Base-by-base conservation (phyloP, 2,888 invertebrate genomes). In the Camptogramma bilineatum region DNA sequence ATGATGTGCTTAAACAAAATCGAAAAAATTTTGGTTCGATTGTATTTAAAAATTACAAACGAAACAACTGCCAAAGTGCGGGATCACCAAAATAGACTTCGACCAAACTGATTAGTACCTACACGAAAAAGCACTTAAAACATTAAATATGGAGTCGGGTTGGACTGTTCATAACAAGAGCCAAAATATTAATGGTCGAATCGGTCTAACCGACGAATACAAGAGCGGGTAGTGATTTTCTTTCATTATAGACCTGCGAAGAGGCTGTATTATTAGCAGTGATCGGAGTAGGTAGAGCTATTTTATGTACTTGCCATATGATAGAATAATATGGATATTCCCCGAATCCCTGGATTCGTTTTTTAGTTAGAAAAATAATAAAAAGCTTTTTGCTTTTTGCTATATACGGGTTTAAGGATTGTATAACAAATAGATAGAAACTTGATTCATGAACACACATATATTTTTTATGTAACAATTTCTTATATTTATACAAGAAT, bases 41-140 rank as follows among this genome's bases (percentile, higher is more conserved):
- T 13, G 34, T 13, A 39, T 39, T 39, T 3, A 13, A 13, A 4
- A 10, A 39, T 13, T 44, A 31, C 39, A 42, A 61, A 50, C 31
- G 21, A 48, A 54, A 53, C 28, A 47, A 56, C 42, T 52, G 55
- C 21, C 55, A 24, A 51, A 51, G 34, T 8, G 52, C 21, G 17
- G 13, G 44, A 51, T 61, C 34, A 1, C 31, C 10, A 50, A 61
- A 65, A 65, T 62, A 57, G 52, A 21, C 21, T 57, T 53, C 10
- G 24, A 53, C 47, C 53, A 48, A 62, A 56, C 60, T 48, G 65
- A 62, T 63, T 73, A 74, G 80, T 74, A 76, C 72, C 66, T 78
- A 88, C 90, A 87, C 74, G 83, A 82, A 83, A 90, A 84, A 82
- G 83, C 90, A 88, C 89, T 90, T 86, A 82, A 82, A 83, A 82